phyloP scores from a whole-genome alignment of 2,888 invertebrate species.

The Smittia sp. region DNA sequence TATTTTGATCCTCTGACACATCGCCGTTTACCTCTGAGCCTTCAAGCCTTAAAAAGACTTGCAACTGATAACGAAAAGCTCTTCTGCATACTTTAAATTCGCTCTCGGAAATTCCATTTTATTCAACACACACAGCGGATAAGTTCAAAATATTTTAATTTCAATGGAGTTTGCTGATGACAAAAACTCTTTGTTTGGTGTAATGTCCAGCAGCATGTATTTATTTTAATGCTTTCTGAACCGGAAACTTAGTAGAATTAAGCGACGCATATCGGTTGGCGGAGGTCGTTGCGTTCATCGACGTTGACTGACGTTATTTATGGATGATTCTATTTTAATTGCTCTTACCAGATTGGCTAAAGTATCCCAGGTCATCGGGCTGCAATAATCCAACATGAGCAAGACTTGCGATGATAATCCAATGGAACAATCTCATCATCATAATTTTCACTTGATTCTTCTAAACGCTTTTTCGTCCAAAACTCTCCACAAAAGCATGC shows the following conservation, averaged over 20 bases:
- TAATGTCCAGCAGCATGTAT: conserved; percentile 27
- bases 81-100: no score
- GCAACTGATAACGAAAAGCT: no score
- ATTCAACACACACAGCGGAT: neutral
- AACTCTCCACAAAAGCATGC: no score
- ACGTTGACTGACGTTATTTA: no score
- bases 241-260: conserved; percentile 34
- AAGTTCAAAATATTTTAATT: neutral
- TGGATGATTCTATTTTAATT: neutral
- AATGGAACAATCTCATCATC: neutral
- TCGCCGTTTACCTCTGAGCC: no score
- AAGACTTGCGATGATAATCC: neutral
- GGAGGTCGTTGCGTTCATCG: no score
- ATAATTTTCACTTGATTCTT: neutral
- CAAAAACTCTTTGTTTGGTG: neutral
- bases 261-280: conserved; percentile 34
- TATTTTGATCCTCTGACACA: no score
- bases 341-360: neutral
- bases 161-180: conserved; percentile 29
- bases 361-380: neutral
- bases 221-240: conserved; percentile 34
- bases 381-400: conserved; percentile 19
- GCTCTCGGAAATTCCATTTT: no score
- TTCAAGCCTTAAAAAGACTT: no score
- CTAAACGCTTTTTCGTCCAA: no score